Conservation (phyloP, 2,888 invertebrate species). For the Altica lythri region DNA sequence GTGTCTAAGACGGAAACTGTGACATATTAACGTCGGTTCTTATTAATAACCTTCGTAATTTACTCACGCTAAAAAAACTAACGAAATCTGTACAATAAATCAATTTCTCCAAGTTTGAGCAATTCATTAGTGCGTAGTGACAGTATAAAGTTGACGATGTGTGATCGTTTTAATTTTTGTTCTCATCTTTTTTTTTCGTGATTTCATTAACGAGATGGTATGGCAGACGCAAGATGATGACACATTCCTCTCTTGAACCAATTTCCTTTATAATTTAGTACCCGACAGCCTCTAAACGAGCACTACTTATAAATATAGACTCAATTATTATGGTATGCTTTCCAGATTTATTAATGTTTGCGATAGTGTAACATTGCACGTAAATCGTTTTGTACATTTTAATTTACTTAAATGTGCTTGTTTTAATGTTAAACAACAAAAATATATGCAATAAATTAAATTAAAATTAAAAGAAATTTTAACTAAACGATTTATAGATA, state of each 20-base stretch:
- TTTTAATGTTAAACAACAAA: slow-evolving; percentile 13
- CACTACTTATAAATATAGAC: slow-evolving; percentile 40
- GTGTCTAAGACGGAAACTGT: too few relatives aligned
- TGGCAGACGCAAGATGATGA: slow-evolving; percentile 22
- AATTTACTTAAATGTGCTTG: too few relatives aligned
- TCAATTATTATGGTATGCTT: slow-evolving; percentile 43
- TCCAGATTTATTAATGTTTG: slow-evolving; percentile 38
- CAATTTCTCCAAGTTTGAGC: neutral
- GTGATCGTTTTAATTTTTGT: slow-evolving; percentile 1
- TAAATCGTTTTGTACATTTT: too few relatives aligned
- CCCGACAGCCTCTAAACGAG: slow-evolving; percentile 31
- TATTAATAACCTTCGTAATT: neutral
- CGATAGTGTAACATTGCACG: neutral
- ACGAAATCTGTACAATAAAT: neutral
- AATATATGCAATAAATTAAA: too few relatives aligned
- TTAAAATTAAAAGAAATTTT: too few relatives aligned
- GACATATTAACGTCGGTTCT: slow-evolving; percentile 22
- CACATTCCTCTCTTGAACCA: slow-evolving; percentile 41
- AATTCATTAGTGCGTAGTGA: slow-evolving; percentile 12
- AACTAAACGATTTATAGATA: too few relatives aligned
- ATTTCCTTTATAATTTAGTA: slow-evolving; percentile 37
- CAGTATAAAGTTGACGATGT: neutral
- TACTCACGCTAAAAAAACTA: neutral
- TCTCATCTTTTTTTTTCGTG: slow-evolving; percentile 6
- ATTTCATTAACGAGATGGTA: slow-evolving; percentile 16